phyloP scores from a whole-genome alignment of 2,888 invertebrate genomes.

The Baronia brevicornis region DNA sequence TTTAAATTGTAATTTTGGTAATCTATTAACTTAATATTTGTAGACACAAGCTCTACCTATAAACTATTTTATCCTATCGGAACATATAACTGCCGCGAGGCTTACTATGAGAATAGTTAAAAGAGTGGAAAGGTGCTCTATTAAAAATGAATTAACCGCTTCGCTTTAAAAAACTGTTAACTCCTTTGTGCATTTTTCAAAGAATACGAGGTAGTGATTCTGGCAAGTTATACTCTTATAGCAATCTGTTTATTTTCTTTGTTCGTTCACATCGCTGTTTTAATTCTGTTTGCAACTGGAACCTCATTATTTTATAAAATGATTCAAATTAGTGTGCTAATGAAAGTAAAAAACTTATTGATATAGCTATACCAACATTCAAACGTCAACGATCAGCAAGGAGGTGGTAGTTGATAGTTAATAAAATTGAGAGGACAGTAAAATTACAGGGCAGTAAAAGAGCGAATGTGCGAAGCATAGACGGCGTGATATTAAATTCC shows the following conservation, averaged over 20 bases:
- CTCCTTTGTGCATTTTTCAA: slow-evolving; percentile 55
- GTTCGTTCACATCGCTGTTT: slow-evolving; percentile 20
- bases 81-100: slow-evolving; percentile 23
- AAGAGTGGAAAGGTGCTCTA: slow-evolving; percentile 30
- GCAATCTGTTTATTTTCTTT: slow-evolving; percentile 28
- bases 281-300: slow-evolving; percentile 15
- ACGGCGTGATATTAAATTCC: slow-evolving; percentile 74
- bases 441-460: slow-evolving; percentile 74
- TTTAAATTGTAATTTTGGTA: too few relatives aligned
- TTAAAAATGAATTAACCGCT: slow-evolving; percentile 56
- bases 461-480: slow-evolving; percentile 69
- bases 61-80: slow-evolving; percentile 21
- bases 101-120: slow-evolving; percentile 23
- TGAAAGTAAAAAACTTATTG: slow-evolving; percentile 43
- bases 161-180: slow-evolving; percentile 49
- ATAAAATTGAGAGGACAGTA: slow-evolving; percentile 76
- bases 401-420: slow-evolving; percentile 71
- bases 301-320: too few relatives aligned
- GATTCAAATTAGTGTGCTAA: slow-evolving; percentile 18
- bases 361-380: slow-evolving; percentile 42
- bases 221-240: slow-evolving; percentile 35
- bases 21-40: too few relatives aligned
- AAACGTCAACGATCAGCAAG: too few relatives aligned
- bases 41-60: slow-evolving; percentile 4
- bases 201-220: slow-evolving; percentile 38